Evolutionary conservation across 2,113 vertebrate genomes (phyloP).

Genomic region (Numida meleagris): DNA sequence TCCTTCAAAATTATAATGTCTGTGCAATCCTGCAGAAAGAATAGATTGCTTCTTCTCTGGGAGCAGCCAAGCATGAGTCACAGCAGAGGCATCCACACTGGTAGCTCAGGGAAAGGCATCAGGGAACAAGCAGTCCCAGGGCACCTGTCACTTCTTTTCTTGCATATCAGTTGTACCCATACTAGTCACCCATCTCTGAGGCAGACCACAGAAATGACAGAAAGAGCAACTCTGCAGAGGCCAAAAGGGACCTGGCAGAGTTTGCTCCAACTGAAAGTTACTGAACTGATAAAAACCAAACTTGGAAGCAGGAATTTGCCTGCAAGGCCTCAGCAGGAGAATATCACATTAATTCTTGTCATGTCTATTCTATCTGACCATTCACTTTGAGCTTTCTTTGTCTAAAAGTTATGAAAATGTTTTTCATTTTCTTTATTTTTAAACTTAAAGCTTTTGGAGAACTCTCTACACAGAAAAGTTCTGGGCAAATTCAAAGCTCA

Average conservation of each 20-base stretch:
- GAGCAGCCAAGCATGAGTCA: neutral
- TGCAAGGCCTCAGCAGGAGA: neutral
- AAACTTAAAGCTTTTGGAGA: neutral
- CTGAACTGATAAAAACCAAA: neutral
- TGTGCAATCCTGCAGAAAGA: neutral
- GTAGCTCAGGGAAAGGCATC: neutral
- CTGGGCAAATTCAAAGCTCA: neutral
- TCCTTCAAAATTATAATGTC: neutral
- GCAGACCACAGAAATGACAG: neutral
- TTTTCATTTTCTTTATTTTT: neutral
- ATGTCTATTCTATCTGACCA: neutral
- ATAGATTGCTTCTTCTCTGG: rapidly evolving
- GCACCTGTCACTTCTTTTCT: neutral
- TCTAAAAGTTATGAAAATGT: neutral
- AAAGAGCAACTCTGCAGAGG: neutral
- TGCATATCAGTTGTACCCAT: rapidly evolving
- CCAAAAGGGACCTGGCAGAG: neutral
- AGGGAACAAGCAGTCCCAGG: neutral
- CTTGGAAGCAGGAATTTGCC: neutral
- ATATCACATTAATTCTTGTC: neutral
- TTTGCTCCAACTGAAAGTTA: neutral
- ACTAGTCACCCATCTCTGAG: neutral
- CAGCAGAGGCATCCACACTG: neutral
- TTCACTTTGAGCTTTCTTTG: neutral
- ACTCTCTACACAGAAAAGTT: neutral